Conservation (phyloP, 2,888 invertebrate species). For the Agonopterix arenella region DNA sequence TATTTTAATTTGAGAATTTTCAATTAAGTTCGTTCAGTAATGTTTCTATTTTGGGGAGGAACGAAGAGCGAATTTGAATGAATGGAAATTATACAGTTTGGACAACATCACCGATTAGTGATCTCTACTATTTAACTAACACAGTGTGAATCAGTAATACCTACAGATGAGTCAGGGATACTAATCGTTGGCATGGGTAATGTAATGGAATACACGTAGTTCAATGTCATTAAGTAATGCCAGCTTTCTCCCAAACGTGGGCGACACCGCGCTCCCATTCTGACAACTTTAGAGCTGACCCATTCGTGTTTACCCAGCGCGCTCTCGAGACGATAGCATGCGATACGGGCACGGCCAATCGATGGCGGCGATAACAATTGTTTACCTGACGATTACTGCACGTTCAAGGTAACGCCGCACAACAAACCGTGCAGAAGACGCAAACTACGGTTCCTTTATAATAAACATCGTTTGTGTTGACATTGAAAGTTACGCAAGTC, state of each 20-base stretch:
- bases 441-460: slow-evolving; percentile 4
- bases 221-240: slow-evolving; percentile 8
- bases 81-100: no score
- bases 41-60: no score
- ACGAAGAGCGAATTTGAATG: no score
- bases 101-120: no score
- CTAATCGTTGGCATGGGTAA: no score
- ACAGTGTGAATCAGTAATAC: no score
- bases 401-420: slow-evolving; percentile 53
- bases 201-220: background rate
- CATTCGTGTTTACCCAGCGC: slow-evolving; percentile 39
- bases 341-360: slow-evolving; percentile 45
- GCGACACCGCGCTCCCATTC: slow-evolving; percentile 53
- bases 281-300: slow-evolving; percentile 11
- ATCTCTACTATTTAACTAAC: no score
- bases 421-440: slow-evolving; percentile 7
- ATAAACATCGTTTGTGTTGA: slow-evolving; percentile 39
- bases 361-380: slow-evolving; percentile 60
- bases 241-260: slow-evolving; percentile 65
- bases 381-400: slow-evolving; percentile 61
- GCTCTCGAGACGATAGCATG: slow-evolving; percentile 18
- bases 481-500: slow-evolving; percentile 73
- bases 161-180: no score
- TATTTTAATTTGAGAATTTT: no score
- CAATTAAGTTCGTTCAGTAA: no score